Conservation (phyloP, 2,888 invertebrate species). For the Erebia epiphron region DNA sequence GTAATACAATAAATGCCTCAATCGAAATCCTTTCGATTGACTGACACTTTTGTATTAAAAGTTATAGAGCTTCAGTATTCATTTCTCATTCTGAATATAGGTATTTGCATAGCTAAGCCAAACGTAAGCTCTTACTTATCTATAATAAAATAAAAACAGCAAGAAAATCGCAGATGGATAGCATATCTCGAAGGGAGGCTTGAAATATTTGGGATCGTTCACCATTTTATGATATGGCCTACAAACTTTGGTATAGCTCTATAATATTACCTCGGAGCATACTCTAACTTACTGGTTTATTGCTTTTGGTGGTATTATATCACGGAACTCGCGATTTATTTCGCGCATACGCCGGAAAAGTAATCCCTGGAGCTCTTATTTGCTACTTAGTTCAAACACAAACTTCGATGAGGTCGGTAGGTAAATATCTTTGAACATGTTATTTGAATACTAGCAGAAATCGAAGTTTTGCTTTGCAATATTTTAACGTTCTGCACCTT, state of each 20-base stretch:
- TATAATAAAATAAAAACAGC: background rate
- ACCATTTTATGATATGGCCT: slow-evolving; percentile 47
- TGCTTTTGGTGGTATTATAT: slow-evolving; percentile 78
- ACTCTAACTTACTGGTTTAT: slow-evolving; percentile 79
- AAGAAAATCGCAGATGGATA: slow-evolving; percentile 34
- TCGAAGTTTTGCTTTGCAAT: no score
- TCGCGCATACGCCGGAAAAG: slow-evolving; percentile 66
- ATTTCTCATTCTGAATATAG: no score
- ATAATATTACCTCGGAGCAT: slow-evolving; percentile 64
- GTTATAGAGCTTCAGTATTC: no score
- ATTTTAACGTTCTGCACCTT: no score
- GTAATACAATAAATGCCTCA: no score
- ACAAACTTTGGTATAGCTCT: slow-evolving; percentile 69
- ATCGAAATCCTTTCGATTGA: no score
- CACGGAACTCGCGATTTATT: slow-evolving; percentile 79
- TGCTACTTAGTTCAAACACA: slow-evolving; percentile 65
- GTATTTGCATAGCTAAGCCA: background rate
- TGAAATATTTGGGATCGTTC: slow-evolving; percentile 39
- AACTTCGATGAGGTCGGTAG: slow-evolving; percentile 46
- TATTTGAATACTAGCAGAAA: no score
- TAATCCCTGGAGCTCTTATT: slow-evolving; percentile 73
- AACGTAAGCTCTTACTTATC: background rate
- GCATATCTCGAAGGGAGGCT: slow-evolving; percentile 20
- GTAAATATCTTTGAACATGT: slow-evolving; percentile 50
- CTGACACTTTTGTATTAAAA: no score